Evolutionary conservation across 2,888 invertebrate species (phyloP), one percentile per base, ranked within the genome.

Genomic region (Cheilosia scutellata): DNA sequence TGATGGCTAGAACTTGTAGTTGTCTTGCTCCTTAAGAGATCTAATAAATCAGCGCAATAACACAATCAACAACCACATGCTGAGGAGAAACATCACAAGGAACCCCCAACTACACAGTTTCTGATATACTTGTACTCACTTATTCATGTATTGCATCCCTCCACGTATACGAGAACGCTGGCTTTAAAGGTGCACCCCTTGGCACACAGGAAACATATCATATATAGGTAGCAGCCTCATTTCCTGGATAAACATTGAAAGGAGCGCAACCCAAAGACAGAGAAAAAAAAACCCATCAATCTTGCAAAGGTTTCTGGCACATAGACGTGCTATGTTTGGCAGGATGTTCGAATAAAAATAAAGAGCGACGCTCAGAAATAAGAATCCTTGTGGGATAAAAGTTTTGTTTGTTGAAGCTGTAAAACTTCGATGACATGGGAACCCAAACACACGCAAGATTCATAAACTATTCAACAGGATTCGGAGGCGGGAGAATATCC

Each of bases 131-230:
- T 16, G 16, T 9, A 47, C 37, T 75, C 40, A 75, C 20, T 55
- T 75, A 80, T 75, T 37, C 53, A 66, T 74, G 31, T 16, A 80
- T 37, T 55, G 42, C 40, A 53, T 1, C 5, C 11, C 31, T 29
- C 11, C 29, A 37, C 37, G 11, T 37, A 5, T 37, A 11, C 25
- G 40, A 4, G 3, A 2, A 47, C n/a, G 6, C 44, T 33, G 40
- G 51, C 33, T 40, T 25, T 25, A 1, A 77, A 78, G 49, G 66
- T 83, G 57, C 27, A 27, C 20, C 40, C 55, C 33, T 68, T 83
- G 66, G 78, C 71, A 83, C 72, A 66, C 78, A 74, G 78, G 77
- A 83, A 62, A 66, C 55, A 49, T 40, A 51, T 33, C 55, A 72
- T 47, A 60, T 55, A 66, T 29, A 49, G 58, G 42, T 47, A 55